These are phyloP conservation scores for Capra hircus DNA, from an alignment of 2,113 vertebrate genomes.

Conservation along the genomic window DNA sequence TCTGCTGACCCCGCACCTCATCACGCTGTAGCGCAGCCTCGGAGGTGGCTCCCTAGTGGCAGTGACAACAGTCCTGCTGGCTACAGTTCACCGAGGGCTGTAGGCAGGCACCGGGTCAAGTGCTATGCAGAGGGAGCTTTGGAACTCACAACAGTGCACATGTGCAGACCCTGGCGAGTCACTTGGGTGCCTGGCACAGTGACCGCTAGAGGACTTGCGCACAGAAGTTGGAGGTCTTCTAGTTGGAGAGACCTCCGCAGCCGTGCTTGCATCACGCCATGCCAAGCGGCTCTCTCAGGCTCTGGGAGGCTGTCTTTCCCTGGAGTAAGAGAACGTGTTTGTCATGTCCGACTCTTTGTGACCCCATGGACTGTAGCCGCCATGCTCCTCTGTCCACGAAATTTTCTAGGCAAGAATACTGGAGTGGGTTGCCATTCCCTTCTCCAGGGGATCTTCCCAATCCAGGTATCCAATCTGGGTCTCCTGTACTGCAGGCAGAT, in stretches of 20 bases:
- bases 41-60: accelerated
- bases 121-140: neutral
- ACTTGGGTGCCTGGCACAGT: neutral
- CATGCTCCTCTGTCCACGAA: neutral
- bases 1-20: accelerated
- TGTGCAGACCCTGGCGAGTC: accelerated
- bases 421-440: neutral
- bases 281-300: neutral
- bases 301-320: neutral
- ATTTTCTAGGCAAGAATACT: neutral
- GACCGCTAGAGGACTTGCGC: accelerated
- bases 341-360: neutral
- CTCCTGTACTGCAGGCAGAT: neutral
- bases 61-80: accelerated
- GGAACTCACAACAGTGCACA: accelerated
- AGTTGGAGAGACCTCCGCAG: accelerated
- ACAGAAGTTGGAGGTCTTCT: neutral
- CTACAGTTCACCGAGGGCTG: neutral
- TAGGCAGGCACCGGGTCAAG: neutral
- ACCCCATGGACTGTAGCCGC: neutral
- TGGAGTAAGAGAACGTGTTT: neutral
- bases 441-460: neutral
- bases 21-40: accelerated
- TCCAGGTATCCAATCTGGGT: neutral
- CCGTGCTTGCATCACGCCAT: neutral